Conservation (phyloP, 2,113 vertebrate species). For the Taurulus bubalis region DNA sequence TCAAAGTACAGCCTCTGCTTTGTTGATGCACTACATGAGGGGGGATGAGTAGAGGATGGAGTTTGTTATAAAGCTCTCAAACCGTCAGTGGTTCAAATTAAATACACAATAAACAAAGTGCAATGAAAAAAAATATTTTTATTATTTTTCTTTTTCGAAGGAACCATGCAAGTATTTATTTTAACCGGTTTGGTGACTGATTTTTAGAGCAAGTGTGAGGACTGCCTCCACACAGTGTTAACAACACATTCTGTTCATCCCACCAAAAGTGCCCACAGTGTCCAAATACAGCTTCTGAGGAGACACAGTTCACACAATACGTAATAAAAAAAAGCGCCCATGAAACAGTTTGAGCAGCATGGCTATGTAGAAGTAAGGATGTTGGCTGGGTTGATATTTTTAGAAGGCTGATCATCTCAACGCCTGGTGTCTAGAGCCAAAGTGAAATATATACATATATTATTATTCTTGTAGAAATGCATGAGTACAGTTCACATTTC, state of each 20-base stretch:
- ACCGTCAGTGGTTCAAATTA: background rate
- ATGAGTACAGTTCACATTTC: constrained; percentile 12
- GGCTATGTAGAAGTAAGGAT: background rate
- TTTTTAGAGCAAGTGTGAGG: constrained; percentile 64
- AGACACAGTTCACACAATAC: constrained; percentile 22
- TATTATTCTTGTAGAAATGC: constrained; percentile 8
- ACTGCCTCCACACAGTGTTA: constrained; percentile 70
- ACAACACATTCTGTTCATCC: constrained; percentile 67
- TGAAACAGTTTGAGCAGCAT: background rate
- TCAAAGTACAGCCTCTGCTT: background rate
- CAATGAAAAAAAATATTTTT: constrained; percentile 21
- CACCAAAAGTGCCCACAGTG: constrained; percentile 49
- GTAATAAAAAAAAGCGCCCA: background rate
- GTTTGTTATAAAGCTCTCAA: constrained; percentile 2
- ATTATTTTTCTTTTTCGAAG: constrained; percentile 18
- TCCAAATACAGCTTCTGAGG: constrained; percentile 38
- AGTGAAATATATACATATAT: no score
- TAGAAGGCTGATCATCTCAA: constrained; percentile 8
- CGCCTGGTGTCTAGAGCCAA: background rate
- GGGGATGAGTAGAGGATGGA: background rate
- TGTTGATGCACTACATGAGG: constrained; percentile 11
- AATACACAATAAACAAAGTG: constrained; percentile 18
- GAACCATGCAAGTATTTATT: constrained; percentile 34
- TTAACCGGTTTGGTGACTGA: constrained; percentile 57
- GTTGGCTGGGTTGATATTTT: background rate